phyloP scores from a whole-genome alignment of 2,888 invertebrate species.

The Zonitis immaculata region DNA sequence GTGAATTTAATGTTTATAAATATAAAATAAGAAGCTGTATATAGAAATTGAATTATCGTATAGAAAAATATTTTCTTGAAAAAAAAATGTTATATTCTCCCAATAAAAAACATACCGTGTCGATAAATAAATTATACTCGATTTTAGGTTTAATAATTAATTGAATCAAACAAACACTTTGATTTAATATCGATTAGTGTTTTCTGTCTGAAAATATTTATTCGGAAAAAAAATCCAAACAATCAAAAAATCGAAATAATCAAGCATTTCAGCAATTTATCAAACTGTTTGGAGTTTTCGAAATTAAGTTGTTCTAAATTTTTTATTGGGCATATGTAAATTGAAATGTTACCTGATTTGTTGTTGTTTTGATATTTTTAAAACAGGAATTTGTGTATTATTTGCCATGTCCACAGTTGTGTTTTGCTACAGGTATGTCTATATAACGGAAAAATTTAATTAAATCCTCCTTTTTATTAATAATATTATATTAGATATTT shows the following conservation, averaged over 20 bases:
- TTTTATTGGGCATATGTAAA: no score
- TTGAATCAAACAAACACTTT: no score
- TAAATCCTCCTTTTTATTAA: neutral
- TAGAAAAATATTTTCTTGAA: constrained; percentile 12
- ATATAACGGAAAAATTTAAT: constrained; percentile 3
- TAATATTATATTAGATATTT: neutral
- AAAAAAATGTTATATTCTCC: neutral
- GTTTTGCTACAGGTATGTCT: constrained; percentile 10
- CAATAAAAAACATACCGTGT: neutral
- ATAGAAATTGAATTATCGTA: neutral
- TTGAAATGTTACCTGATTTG: neutral
- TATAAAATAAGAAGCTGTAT: constrained; percentile 3
- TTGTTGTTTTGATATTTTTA: constrained; percentile 12
- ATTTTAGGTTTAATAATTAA: neutral
- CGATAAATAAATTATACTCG: constrained; percentile 1
- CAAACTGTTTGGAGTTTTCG: no score
- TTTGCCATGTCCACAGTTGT: constrained; percentile 10
- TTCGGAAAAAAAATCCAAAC: no score
- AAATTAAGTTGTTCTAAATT: no score
- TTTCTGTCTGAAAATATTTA: no score
- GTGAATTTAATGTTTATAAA: constrained; percentile 1
- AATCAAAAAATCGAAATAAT: no score
- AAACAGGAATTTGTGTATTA: constrained; percentile 14
- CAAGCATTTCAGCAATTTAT: neutral
- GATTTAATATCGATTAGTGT: no score